Conservation (phyloP, 2,888 invertebrate species). For the Drosophila buzzatii region DNA sequence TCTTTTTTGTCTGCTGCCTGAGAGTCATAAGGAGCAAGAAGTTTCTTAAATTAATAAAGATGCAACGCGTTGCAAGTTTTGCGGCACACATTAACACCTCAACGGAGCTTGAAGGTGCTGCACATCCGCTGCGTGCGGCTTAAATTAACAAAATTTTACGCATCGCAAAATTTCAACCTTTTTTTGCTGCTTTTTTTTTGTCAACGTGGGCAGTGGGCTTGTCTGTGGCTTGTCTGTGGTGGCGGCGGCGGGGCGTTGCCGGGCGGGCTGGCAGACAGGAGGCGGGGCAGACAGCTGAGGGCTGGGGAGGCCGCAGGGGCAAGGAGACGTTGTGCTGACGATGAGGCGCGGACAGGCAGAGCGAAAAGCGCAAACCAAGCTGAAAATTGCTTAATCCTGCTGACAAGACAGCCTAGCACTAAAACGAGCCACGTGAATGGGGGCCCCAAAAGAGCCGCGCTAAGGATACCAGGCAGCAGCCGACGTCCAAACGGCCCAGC, state of each 20-base stretch:
- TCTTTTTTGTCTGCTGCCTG: constrained; percentile 17
- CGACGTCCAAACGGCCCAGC: constrained; percentile 9
- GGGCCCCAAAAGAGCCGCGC: constrained; percentile 46
- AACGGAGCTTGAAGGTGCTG: constrained; percentile 12
- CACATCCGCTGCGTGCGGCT: constrained; percentile 40
- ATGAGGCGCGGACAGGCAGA: constrained; percentile 61
- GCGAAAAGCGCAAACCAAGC: constrained; percentile 72
- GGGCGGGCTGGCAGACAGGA: constrained; percentile 12
- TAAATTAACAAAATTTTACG: constrained; percentile 78
- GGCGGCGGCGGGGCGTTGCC: not conserved
- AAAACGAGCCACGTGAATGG: constrained; percentile 44
- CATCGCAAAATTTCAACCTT: constrained; percentile 68
- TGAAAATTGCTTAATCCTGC: constrained; percentile 81
- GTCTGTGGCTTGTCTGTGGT: constrained; percentile 17
- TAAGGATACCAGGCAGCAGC: constrained; percentile 40
- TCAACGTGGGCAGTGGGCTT: constrained; percentile 70
- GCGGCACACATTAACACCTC: constrained; percentile 68
- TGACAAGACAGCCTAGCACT: constrained; percentile 71
- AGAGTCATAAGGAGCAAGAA: constrained; percentile 1
- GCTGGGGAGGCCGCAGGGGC: not conserved
- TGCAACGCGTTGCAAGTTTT: constrained; percentile 49
- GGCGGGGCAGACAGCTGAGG: constrained; percentile 12
- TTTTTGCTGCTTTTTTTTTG: constrained; percentile 49
- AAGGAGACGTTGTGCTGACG: constrained; percentile 30
- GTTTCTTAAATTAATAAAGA: constrained; percentile 48